Conservation (phyloP, 2,888 invertebrate species). For the Euzetes globulus region DNA sequence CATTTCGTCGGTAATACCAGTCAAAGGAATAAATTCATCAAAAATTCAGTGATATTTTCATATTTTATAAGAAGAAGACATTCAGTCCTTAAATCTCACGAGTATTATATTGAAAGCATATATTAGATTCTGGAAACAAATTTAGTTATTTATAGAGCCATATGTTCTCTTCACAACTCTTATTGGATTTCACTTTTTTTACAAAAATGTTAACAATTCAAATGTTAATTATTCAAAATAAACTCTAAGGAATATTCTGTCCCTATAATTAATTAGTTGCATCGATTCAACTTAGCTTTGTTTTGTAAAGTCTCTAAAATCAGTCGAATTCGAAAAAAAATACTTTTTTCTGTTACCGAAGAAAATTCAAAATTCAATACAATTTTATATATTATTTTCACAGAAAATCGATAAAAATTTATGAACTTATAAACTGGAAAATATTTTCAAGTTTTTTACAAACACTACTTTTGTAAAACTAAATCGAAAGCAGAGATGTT, state of each 20-base stretch:
- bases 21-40: neutral
- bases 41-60: neutral
- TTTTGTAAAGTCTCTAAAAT: no score
- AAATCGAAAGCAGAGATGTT: neutral
- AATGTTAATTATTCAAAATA: no score
- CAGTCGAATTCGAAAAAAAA: no score
- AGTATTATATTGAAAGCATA: neutral
- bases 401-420: neutral
- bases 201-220: no score
- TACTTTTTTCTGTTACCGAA: no score
- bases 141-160: no score
- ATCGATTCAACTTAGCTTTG: no score
- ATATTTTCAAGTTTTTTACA: constrained; percentile 7
- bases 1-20: no score
- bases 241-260: no score
- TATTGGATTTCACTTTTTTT: no score
- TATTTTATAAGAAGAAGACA: neutral
- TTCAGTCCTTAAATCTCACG: neutral
- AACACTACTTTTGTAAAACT: neutral
- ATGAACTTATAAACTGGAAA: neutral
- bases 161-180: no score
- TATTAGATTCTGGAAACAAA: neutral
- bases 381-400: neutral
- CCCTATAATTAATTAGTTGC: no score
- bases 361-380: neutral